A percentile compares a stretch with the other conserved stretches of the same genome.
Conservation (phyloP, 2,797 vertebrate species). For the Meriones psammophilus region DNA sequence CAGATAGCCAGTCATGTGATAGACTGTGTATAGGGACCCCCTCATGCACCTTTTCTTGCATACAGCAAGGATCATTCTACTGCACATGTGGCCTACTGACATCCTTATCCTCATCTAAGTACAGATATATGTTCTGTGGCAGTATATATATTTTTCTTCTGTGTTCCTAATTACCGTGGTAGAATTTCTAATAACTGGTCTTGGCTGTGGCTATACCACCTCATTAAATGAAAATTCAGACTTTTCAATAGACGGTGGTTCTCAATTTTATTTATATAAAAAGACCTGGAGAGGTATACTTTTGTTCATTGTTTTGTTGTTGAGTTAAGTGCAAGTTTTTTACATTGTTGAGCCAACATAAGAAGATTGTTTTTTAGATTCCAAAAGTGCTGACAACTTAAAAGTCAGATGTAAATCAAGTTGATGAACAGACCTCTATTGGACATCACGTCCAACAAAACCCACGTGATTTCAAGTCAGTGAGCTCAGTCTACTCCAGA, state of each 20-base stretch:
- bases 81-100: background rate
- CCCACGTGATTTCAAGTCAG: background rate
- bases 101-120: too few relatives aligned
- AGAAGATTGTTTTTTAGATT: background rate
- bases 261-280: background rate
- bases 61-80: too few relatives aligned
- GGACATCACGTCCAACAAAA: background rate
- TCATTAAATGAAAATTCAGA: background rate
- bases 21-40: background rate
- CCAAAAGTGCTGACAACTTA: background rate
- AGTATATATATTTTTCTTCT: too few relatives aligned
- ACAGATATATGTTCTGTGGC: background rate
- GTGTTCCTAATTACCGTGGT: too few relatives aligned
- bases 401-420: background rate
- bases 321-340: background rate
- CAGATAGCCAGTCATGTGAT: background rate
- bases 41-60: background rate
- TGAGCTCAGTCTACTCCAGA: background rate
- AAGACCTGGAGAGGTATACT: background rate
- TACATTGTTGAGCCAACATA: background rate
- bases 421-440: background rate
- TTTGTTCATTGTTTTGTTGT: background rate
- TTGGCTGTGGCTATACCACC: background rate
- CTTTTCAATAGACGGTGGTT: background rate
- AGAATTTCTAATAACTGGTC: background rate